Evolutionary conservation across 2,888 invertebrate genomes (phyloP).

Genomic region (Cephus pygmeus): DNA sequence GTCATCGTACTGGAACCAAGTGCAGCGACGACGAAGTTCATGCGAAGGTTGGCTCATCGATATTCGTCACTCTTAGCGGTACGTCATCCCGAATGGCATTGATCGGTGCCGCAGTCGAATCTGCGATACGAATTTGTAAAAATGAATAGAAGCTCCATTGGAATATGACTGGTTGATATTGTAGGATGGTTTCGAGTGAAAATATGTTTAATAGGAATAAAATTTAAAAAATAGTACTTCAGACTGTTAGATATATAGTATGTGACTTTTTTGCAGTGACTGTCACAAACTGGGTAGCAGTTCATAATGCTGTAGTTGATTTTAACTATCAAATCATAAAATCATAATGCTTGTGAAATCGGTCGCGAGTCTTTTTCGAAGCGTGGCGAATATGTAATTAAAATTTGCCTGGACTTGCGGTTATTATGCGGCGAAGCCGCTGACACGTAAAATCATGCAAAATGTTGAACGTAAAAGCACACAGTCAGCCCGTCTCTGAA

Average conservation of each 20-base stretch:
- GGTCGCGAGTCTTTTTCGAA: background rate
- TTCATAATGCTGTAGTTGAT: background rate
- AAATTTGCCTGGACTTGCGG: constrained; percentile 47
- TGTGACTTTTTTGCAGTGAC: background rate
- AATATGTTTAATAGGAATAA: background rate
- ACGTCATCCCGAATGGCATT: background rate
- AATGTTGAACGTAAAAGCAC: constrained; percentile 51
- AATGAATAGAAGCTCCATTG: background rate
- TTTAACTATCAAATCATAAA: background rate
- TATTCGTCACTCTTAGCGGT: background rate
- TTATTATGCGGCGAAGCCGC: constrained; percentile 50
- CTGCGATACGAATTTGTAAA: background rate
- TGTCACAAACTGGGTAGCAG: background rate
- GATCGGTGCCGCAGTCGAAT: background rate
- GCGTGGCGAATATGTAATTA: constrained; percentile 46
- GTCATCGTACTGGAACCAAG: background rate
- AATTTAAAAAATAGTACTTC: background rate
- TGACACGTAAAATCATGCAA: constrained; percentile 57
- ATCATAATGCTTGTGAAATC: background rate
- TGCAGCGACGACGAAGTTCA: background rate
- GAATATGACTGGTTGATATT: background rate
- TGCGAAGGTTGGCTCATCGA: background rate
- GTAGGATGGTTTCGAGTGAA: background rate
- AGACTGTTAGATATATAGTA: background rate
- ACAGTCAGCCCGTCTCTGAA: constrained; percentile 45